phyloP scores from a whole-genome alignment of 1,140 invertebrate genomes.

The Pseudoatta argentina region DNA sequence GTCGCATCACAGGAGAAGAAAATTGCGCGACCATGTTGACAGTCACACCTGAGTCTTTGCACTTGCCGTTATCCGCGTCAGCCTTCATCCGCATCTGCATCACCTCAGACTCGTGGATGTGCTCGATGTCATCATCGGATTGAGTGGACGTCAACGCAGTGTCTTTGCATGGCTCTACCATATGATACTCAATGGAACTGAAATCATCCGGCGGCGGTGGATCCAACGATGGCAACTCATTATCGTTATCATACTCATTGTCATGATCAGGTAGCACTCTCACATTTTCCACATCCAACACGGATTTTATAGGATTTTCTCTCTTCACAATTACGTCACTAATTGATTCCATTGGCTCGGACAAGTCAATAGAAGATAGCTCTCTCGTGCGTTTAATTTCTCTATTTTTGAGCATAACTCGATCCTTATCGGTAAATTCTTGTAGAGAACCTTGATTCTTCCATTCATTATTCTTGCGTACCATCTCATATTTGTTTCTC shows the following conservation, averaged over 20 bases:
- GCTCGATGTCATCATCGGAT: constrained; percentile 83
- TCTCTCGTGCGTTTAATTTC: background rate
- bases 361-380: background rate
- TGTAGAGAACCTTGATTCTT: background rate
- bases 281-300: background rate
- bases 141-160: constrained; percentile 67
- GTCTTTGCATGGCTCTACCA: constrained; percentile 71
- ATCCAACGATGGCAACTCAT: constrained; percentile 55
- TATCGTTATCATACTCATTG: background rate
- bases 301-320: background rate
- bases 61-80: background rate
- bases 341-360: background rate
- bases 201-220: constrained; percentile 74
- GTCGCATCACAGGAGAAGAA: constrained; percentile 64
- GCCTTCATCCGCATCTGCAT: constrained; percentile 57
- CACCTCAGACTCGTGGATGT: constrained; percentile 77
- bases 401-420: background rate
- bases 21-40: background rate
- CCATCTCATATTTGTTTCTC: background rate
- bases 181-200: constrained; percentile 78
- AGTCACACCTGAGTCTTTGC: background rate
- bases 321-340: background rate
- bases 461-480: constrained; percentile 5
- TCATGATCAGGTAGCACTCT: background rate
- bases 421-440: constrained; percentile 23